Evolutionary conservation across 2,113 vertebrate genomes (phyloP), one percentile per base, ranked within the genome.

Genomic region (Sclerurus mexicanus): DNA sequence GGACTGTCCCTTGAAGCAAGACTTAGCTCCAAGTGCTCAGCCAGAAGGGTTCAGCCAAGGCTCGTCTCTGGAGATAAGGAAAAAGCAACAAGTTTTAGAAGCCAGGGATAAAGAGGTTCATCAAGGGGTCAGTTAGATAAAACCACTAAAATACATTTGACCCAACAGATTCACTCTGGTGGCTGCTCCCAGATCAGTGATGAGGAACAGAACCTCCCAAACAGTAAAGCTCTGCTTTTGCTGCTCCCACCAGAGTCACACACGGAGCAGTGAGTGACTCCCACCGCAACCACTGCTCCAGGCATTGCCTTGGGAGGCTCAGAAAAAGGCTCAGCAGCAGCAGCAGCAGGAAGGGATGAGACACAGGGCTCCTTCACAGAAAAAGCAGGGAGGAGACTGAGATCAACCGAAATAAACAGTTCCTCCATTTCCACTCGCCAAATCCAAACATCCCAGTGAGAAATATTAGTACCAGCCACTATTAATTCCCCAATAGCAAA

Each of bases 251-350:
- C 0, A 5, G 71, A 1, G 56, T 27, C 37, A 19, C 3, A 11
- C 44, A 39, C 0, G 0, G 39, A 2, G 0, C 0, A 1, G 25
- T 4, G 4, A 79, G 21, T 1, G 2, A 19, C 27, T 56, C 49
- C 39, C 37, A 33, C 47, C 1, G 3, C 62, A 79, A 47, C 27
- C 35, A 17, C 6, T 3, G 5, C 56, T 14, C 39, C 7, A 56
- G 77, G 63, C 75, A 63, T 12, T 1, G 2, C 82, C 79, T 28
- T 2, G 58, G 14, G 59, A 92, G 59, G 72, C 7, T 10, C 63
- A 42, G n/a, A 2, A 62, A 58, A 52, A 42, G 50, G 46, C 80
- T 66, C 9, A 4, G 66, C 55, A 49, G 69, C 66, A 42, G 69
- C 66, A 42, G 22, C 58, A 25, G 73, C 14, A 17, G 47, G 52